A percentile compares a stretch with the other conserved stretches of the same genome.
Conservation (phyloP, 2,888 invertebrate species). For the Cancer borealis region DNA sequence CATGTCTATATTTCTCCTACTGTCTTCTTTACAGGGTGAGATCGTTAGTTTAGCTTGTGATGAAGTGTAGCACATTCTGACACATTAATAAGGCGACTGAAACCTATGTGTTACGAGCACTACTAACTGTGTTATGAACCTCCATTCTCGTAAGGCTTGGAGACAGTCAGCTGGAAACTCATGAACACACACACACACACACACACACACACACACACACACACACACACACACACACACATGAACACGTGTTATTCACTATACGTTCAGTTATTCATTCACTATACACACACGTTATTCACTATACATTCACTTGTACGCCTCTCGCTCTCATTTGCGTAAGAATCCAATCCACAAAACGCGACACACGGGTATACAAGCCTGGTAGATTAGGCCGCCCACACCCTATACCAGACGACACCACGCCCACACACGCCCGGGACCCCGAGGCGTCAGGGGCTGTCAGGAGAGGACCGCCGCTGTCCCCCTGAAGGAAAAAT, state of each 20-base stretch:
- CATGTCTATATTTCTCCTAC: too few species aligned
- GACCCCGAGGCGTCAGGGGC: not conserved
- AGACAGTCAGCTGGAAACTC: too few species aligned
- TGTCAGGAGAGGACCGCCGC: conserved; percentile 74
- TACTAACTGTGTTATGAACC: too few species aligned
- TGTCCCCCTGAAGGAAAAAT: conserved; percentile 67
- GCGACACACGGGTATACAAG: conserved; percentile 74
- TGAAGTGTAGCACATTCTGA: too few species aligned
- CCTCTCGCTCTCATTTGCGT: conserved; percentile 46
- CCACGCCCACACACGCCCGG: conserved; percentile 66
- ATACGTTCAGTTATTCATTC: not conserved
- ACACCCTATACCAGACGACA: conserved; percentile 75
- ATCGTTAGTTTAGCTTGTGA: too few species aligned
- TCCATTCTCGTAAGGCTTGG: too few species aligned
- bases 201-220: conserved; percentile 39
- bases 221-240: conserved; percentile 47
- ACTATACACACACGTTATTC: too few species aligned
- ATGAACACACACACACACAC: conserved; percentile 35
- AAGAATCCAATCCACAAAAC: conserved; percentile 74
- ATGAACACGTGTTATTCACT: not conserved
- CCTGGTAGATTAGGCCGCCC: conserved; percentile 74
- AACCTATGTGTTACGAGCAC: too few species aligned
- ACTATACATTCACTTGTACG: not conserved
- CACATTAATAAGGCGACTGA: too few species aligned
- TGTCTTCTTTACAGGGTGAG: too few species aligned